These are phyloP conservation scores for Ailurus styani DNA, from an alignment of 2,113 vertebrate genomes.

Conservation along the genomic window DNA sequence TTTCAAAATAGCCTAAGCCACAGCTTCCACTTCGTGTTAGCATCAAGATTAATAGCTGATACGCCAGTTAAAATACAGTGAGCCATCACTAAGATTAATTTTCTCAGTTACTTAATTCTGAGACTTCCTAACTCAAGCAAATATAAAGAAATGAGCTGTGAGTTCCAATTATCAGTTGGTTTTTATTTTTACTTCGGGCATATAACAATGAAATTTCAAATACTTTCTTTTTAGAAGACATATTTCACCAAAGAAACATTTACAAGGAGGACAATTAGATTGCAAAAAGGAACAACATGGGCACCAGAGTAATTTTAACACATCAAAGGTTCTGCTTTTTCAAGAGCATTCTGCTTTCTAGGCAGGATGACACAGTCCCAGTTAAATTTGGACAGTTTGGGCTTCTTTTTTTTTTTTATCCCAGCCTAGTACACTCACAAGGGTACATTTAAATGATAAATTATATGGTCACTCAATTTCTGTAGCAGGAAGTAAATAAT, in stretches of 20 bases:
- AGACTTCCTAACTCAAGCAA: background rate
- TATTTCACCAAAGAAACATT: conserved; percentile 23
- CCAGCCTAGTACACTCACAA: background rate
- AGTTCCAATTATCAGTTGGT: background rate
- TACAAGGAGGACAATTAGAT: background rate
- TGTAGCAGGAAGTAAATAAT: conserved; percentile 7
- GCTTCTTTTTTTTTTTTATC: background rate
- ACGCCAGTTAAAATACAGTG: background rate
- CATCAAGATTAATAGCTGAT: conserved; percentile 33
- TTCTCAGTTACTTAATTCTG: conserved; percentile 28
- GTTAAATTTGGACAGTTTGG: background rate
- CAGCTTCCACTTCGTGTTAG: conserved; percentile 23
- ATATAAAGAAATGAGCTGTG: conserved; percentile 11
- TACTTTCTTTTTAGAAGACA: conserved; percentile 13
- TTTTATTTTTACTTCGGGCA: conserved; percentile 32
- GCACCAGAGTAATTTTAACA: conserved; percentile 6
- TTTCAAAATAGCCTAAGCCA: conserved; percentile 55
- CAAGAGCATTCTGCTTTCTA: background rate
- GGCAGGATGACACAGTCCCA: background rate
- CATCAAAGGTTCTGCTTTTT: background rate
- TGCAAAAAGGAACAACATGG: conserved; percentile 20
- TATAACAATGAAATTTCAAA: background rate
- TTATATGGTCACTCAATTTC: background rate
- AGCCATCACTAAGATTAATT: conserved; percentile 56
- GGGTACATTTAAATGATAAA: background rate